A percentile compares a stretch with the other conserved stretches of the same genome.
phyloP scores from a whole-genome alignment of 64 coral and sea anemone species.

The Trachythela sp. region DNA sequence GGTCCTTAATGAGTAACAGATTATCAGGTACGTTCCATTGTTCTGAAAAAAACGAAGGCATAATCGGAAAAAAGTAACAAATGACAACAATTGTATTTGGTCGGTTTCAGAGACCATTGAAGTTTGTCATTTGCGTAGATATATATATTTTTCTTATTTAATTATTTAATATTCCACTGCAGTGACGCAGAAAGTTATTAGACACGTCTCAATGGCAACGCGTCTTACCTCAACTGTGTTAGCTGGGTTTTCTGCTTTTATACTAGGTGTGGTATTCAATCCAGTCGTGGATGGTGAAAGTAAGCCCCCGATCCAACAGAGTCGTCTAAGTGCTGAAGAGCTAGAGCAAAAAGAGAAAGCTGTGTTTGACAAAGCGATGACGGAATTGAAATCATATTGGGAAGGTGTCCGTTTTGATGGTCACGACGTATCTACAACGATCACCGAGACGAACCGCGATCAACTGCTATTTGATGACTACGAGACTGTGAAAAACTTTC shows the following conservation, averaged over 20 bases:
- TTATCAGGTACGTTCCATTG: not conserved
- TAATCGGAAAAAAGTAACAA: not conserved
- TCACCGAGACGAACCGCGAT: conserved; percentile 4
- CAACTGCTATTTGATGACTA: conserved; percentile 26
- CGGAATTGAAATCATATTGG: not conserved
- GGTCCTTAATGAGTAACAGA: not conserved
- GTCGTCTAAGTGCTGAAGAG: not conserved
- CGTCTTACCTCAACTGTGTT: no score
- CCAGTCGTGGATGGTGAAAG: conserved; percentile 14
- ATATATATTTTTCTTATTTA: no score
- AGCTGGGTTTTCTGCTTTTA: no score
- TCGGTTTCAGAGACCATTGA: no score
- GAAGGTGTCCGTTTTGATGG: not conserved
- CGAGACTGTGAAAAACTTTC: conserved; percentile 22
- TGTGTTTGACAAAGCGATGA: conserved; percentile 21
- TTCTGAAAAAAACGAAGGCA: no score
- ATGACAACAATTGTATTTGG: not conserved
- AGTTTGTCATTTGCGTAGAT: no score
- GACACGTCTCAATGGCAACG: no score
- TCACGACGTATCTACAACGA: conserved; percentile 15
- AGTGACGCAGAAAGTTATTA: no score
- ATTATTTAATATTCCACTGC: no score
- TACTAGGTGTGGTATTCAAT: conserved; percentile 14
- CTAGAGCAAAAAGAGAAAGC: not conserved
- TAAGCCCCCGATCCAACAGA: not conserved